Percentiles rank a stretch among this genome's conserved stretches.
phyloP scores from a whole-genome alignment of 2,113 vertebrate genomes.

The Neodontobutis hainanensis region DNA sequence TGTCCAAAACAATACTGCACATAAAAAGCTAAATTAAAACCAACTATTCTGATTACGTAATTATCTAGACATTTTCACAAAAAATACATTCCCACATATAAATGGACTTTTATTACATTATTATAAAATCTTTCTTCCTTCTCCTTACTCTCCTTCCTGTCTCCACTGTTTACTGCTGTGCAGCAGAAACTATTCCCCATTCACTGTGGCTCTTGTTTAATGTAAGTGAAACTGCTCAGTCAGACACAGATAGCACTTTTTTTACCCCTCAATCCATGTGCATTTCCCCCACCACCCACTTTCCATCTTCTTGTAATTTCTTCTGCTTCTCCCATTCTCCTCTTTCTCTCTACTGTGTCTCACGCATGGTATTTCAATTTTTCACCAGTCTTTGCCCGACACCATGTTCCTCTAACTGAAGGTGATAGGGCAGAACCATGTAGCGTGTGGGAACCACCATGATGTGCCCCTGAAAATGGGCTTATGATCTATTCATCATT shows the following conservation, averaged over 20 bases:
- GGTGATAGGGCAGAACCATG: constrained; percentile 55
- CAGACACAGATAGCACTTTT: constrained; percentile 53
- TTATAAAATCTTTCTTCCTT: background rate
- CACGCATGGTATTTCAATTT: constrained; percentile 55
- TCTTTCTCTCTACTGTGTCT: constrained; percentile 14
- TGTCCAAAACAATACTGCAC: no score
- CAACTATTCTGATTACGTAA: no score
- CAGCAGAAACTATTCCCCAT: constrained; percentile 13
- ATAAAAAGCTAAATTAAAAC: no score
- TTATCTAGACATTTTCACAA: no score
- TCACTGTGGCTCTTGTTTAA: constrained; percentile 31
- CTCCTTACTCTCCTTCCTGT: background rate
- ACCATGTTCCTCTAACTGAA: constrained; percentile 61
- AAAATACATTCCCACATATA: background rate
- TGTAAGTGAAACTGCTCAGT: constrained; percentile 62
- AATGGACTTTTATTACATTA: background rate
- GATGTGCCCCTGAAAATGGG: constrained; percentile 48
- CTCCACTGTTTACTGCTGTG: constrained; percentile 11
- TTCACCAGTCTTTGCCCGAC: constrained; percentile 39
- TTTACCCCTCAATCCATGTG: constrained; percentile 11
- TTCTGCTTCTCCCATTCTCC: background rate
- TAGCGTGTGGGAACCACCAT: constrained; percentile 59
- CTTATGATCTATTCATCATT: constrained; percentile 62
- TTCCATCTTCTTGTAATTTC: constrained; percentile 15
- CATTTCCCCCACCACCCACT: constrained; percentile 25